Conservation (phyloP, 2,888 invertebrate species). For the Trichopoda pennipes region DNA sequence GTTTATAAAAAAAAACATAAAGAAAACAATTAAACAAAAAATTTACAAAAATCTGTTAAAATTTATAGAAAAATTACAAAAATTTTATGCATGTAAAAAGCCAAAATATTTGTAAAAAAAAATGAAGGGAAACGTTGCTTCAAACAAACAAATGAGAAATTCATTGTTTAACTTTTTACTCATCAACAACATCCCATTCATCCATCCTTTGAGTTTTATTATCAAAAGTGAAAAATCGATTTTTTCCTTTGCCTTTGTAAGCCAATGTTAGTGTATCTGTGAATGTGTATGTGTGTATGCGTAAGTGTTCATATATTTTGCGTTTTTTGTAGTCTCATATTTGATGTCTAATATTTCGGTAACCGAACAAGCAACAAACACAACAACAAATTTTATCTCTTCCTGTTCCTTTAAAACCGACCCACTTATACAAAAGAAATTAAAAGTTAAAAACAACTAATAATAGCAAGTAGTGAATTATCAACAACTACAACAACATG, state of each 20-base stretch:
- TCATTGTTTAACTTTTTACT: neutral
- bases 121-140: neutral
- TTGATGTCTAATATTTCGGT: slow-evolving; percentile 35
- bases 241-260: slow-evolving; percentile 44
- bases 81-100: too few relatives aligned
- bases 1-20: too few relatives aligned
- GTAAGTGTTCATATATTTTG: too few relatives aligned
- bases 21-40: too few relatives aligned
- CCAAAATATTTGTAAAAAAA: neutral
- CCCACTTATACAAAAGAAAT: slow-evolving; percentile 19
- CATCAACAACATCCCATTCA: slow-evolving; percentile 13
- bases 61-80: too few relatives aligned
- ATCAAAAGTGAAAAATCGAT: slow-evolving; percentile 67
- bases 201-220: slow-evolving; percentile 34
- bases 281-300: neutral
- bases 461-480: slow-evolving; percentile 23
- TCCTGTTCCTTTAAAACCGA: slow-evolving; percentile 59
- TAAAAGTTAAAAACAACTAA: neutral
- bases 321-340: neutral
- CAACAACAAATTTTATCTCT: slow-evolving; percentile 37
- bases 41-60: too few relatives aligned
- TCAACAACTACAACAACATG: slow-evolving; percentile 43
- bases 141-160: slow-evolving; percentile 2
- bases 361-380: slow-evolving; percentile 32
- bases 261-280: slow-evolving; percentile 6